Evolutionary conservation across 30 jellyfish, hydroid and myxozoan species (phyloP).

Genomic region (Phacellophora camtschatica): DNA sequence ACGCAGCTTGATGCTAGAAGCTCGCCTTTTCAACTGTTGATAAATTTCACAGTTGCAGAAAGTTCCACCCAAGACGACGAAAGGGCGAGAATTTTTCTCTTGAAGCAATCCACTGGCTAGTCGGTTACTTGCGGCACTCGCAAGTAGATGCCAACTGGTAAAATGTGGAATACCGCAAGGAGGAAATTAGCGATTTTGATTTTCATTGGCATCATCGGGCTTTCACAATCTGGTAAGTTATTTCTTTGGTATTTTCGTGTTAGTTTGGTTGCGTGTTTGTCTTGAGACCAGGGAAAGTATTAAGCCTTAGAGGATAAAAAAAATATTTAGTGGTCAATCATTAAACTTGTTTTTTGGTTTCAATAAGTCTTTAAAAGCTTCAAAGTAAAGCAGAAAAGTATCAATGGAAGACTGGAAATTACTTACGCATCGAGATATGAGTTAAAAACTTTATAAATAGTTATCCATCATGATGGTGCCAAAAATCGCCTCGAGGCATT

Average conservation of each 20-base stretch:
- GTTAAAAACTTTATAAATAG: too few relatives aligned
- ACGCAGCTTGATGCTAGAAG: slow-evolving; percentile 14
- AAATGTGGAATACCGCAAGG: slow-evolving; percentile 12
- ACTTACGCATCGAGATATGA: too few relatives aligned
- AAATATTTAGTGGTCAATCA: too few relatives aligned
- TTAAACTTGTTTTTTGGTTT: too few relatives aligned
- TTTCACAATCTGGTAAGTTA: background rate
- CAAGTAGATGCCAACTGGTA: slow-evolving; percentile 40
- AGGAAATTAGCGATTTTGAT: background rate
- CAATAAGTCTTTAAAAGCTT: too few relatives aligned
- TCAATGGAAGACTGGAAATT: too few relatives aligned
- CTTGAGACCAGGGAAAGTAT: too few relatives aligned
- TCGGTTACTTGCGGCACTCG: slow-evolving; percentile 45
- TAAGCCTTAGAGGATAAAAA: too few relatives aligned
- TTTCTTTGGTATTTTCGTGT: background rate
- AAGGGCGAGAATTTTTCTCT: slow-evolving; percentile 6
- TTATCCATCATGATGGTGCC: too few relatives aligned
- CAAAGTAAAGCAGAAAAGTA: too few relatives aligned
- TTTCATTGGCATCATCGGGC: background rate
- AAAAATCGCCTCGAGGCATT: too few relatives aligned
- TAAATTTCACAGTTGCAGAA: background rate
- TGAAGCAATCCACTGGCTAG: slow-evolving; percentile 27
- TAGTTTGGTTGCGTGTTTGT: too few relatives aligned
- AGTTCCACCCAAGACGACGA: background rate
- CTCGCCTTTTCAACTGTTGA: background rate